Base-by-base conservation (phyloP, 1,140 invertebrate species). In the Liolophura sinensis region DNA sequence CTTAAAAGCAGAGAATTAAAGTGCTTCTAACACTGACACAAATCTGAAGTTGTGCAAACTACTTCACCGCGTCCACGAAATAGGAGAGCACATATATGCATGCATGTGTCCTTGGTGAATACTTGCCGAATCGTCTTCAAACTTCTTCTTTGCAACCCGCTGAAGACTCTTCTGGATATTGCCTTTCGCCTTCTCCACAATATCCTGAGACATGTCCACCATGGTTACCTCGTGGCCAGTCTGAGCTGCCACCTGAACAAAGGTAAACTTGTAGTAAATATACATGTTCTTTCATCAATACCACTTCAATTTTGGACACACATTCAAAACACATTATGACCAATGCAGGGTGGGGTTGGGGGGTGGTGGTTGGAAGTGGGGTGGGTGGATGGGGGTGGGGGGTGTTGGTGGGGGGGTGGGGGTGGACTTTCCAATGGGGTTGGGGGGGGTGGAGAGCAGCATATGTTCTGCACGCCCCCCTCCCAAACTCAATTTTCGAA, bases 131-230 rank as follows among this genome's bases (percentile, higher is more conserved):
- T 86, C 80, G 64, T 87, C 88, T 76, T 92, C 90, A 85, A 89
- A 92, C 49, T 91, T 83, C 80, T 94, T 95, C 82, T 93, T 93
- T 1, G 90, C 91, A 0, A 95, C 89, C 72, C 92, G 85, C 52
- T 86, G 82, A 11, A 95, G 81, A 80, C 89, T 93, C 60, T 83
- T 88, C 61, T 88, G 74, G 61, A 95, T 94, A 31, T 85, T 88
- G 85, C 84, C 55, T 73, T 89, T 85, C 1, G 92, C 88, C 79
- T 93, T 93, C 52, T 90, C 83, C 5, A 95, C 78, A 48, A 91
- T 81, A 55, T 91, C 87, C 27, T 89, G 82, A 60, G 89, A 89
- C 9, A 92, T 77, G 78, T 95, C 93, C 14, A 94, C 89, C 7
- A 95, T 76, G 11, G 88, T 89, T 0, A 94, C 92, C 77, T 89